These are phyloP conservation scores for Rhingia rostrata DNA, from an alignment of 2,888 invertebrate species.

Conservation along the genomic window DNA sequence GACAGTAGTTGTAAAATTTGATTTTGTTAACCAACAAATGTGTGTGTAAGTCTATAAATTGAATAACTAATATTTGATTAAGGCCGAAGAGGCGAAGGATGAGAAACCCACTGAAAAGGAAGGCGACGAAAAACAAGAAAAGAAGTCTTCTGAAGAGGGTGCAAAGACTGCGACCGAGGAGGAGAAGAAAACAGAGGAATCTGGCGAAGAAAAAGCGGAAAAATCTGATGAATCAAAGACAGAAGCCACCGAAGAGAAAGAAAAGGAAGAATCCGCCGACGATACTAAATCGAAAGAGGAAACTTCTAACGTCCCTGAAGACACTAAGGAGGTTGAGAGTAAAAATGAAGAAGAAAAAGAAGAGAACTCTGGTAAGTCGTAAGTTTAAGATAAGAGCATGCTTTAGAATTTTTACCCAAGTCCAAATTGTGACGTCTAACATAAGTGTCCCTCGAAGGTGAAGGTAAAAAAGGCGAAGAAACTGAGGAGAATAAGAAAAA, in stretches of 20 bases:
- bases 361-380: conserved; percentile 64
- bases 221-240: conserved; percentile 19
- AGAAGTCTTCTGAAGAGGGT: conserved; percentile 11
- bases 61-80: conserved; percentile 69
- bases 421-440: conserved; percentile 20
- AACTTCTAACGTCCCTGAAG: conserved; percentile 1
- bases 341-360: conserved; percentile 38
- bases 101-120: conserved; percentile 69
- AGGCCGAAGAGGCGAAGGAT: conserved; percentile 58
- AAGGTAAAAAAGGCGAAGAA: conserved; percentile 15
- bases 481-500: conserved; percentile 49
- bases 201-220: conserved; percentile 63
- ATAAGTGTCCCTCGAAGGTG: conserved; percentile 29
- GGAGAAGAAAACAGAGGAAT: conserved; percentile 17
- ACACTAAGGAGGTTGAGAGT: conserved; percentile 12
- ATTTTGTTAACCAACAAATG: conserved; percentile 9
- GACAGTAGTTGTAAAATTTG: conserved; percentile 57
- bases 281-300: conserved; percentile 12
- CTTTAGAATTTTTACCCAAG: conserved; percentile 25
- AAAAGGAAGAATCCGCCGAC: conserved; percentile 13
- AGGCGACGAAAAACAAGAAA: conserved; percentile 26
- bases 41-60: conserved; percentile 25
- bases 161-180: conserved; percentile 75
- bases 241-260: conserved; percentile 15
- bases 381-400: conserved; percentile 30